phyloP scores from a whole-genome alignment of 2,888 invertebrate genomes.

The Sabellastarte sp. region DNA sequence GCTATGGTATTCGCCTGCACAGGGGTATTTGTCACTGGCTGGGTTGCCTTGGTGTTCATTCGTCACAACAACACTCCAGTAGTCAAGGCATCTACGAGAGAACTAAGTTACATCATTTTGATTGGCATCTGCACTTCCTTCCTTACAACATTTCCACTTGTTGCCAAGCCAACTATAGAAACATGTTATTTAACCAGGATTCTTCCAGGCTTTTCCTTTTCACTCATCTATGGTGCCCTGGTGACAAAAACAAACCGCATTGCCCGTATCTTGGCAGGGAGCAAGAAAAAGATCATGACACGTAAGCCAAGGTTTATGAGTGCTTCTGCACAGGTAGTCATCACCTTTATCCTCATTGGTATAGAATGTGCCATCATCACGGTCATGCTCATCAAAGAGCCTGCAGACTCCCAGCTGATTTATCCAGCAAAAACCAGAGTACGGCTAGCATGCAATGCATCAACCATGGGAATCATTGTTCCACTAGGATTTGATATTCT shows the following conservation, averaged over 20 bases:
- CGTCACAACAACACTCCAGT: conserved; percentile 91
- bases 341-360: conserved; percentile 82
- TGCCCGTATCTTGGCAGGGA: conserved; percentile 93
- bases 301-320: conserved; percentile 85
- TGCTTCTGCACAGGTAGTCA: conserved; percentile 64
- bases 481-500: conserved; percentile 76
- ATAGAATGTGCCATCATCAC: conserved; percentile 78
- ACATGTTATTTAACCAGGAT: conserved; percentile 86
- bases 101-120: conserved; percentile 79
- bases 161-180: conserved; percentile 74
- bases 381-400: conserved; percentile 66
- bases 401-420: conserved; percentile 64
- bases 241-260: conserved; percentile 97
- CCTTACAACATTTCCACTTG: conserved; percentile 80
- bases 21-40: conserved; percentile 77
- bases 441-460: conserved; percentile 67
- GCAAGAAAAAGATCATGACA: conserved; percentile 85
- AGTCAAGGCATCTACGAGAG: conserved; percentile 86
- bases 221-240: conserved; percentile 93
- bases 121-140: conserved; percentile 52
- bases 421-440: conserved; percentile 61
- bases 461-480: conserved; percentile 68
- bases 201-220: conserved; percentile 92
- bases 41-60: conserved; percentile 78
- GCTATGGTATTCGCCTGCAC: conserved; percentile 73